Conservation (phyloP, 2,113 vertebrate genomes). For the Dermatemys mawii region DNA sequence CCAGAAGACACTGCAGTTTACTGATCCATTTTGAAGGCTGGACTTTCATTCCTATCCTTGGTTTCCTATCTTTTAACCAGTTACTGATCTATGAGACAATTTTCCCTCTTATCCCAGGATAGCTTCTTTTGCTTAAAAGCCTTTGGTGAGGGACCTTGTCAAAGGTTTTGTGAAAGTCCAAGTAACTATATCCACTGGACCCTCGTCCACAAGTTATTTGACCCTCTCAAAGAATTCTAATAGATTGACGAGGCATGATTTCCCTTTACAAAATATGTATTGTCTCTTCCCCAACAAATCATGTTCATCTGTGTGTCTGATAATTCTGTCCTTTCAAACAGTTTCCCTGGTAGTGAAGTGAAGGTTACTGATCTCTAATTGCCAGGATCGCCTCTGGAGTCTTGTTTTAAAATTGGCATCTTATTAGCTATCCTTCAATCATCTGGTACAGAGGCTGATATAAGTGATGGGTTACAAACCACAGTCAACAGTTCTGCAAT, state of each 20-base stretch:
- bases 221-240: background rate
- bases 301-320: background rate
- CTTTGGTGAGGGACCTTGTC: background rate
- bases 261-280: background rate
- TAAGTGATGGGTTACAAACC: background rate
- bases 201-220: background rate
- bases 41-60: no score
- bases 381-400: background rate
- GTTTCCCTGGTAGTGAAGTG: background rate
- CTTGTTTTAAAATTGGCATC: background rate
- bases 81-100: no score
- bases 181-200: background rate
- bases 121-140: background rate
- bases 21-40: no score
- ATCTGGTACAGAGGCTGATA: background rate
- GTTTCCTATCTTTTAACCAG: no score
- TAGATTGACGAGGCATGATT: background rate
- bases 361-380: background rate
- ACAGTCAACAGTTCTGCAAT: no score
- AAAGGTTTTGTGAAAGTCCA: background rate
- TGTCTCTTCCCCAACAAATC: background rate
- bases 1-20: no score
- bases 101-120: background rate
- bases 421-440: background rate
- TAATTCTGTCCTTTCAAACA: background rate